Percentiles rank a stretch among this genome's conserved stretches.
phyloP scores from a whole-genome alignment of 2,888 invertebrate species.

The Drosophila lutescens region DNA sequence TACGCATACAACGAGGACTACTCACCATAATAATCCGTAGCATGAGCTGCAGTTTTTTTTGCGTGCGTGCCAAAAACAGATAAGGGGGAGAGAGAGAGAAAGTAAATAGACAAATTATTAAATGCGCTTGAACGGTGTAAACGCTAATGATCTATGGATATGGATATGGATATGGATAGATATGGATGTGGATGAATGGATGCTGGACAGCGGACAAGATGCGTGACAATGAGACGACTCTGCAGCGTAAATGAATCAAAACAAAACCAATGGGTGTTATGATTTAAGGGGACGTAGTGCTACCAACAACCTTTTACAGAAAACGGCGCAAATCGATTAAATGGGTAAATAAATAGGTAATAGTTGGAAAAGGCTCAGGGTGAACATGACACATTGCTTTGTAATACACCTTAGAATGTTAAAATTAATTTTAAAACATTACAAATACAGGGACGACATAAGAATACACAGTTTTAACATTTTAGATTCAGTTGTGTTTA shows the following conservation, averaged over 20 bases:
- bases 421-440: background rate
- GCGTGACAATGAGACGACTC: background rate
- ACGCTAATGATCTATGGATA: conserved; percentile 27
- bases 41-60: conserved; percentile 90
- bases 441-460: background rate
- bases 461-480: background rate
- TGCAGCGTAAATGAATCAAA: conserved; percentile 10
- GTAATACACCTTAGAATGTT: background rate
- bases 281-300: conserved; percentile 12
- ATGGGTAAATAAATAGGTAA: background rate
- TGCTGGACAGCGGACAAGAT: conserved; percentile 6
- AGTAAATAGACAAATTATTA: conserved; percentile 79
- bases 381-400: background rate
- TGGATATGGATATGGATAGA: conserved; percentile 4
- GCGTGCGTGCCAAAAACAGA: conserved; percentile 78
- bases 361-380: background rate
- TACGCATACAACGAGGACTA: conserved; percentile 85
- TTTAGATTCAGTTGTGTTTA: background rate
- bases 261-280: conserved; percentile 9
- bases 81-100: conserved; percentile 73
- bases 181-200: background rate
- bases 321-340: background rate
- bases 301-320: conserved; percentile 16
- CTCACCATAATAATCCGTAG: conserved; percentile 99
- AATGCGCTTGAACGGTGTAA: conserved; percentile 64